phyloP scores from a whole-genome alignment of 2,797 vertebrate genomes.

The Myripristis murdjan region DNA sequence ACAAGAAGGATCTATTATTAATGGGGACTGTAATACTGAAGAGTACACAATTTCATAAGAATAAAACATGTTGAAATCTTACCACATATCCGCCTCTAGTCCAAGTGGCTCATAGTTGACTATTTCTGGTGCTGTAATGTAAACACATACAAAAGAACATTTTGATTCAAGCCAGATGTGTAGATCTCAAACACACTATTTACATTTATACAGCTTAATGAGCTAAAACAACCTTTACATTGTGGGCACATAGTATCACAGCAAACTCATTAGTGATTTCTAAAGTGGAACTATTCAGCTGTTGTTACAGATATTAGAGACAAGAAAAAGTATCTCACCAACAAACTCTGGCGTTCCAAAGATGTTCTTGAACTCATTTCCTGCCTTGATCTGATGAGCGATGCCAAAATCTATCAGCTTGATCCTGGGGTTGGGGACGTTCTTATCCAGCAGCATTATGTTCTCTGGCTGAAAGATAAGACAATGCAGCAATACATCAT shows the following conservation, averaged over 20 bases:
- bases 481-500: neutral
- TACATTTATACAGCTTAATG: conserved; percentile 13
- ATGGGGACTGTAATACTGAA: conserved; percentile 9
- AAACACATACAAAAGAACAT: conserved; percentile 55
- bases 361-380: conserved; percentile 99
- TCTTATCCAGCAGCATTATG: conserved; percentile 98
- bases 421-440: conserved; percentile 93
- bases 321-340: conserved; percentile 81
- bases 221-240: neutral
- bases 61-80: conserved; percentile 68
- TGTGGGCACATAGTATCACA: conserved; percentile 1
- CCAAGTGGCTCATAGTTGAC: conserved; percentile 98
- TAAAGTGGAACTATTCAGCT: conserved; percentile 1
- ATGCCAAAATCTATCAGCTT: conserved; percentile 99
- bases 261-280: neutral
- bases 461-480: conserved; percentile 91
- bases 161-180: conserved; percentile 71
- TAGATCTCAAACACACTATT: conserved; percentile 23
- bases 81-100: conserved; percentile 99
- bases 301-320: neutral
- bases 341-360: conserved; percentile 98
- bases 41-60: conserved; percentile 5
- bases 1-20: conserved; percentile 49
- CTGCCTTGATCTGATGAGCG: conserved; percentile 96
- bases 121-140: conserved; percentile 93